phyloP scores from a whole-genome alignment of 1,140 invertebrate genomes.

The Ostrea edulis region DNA sequence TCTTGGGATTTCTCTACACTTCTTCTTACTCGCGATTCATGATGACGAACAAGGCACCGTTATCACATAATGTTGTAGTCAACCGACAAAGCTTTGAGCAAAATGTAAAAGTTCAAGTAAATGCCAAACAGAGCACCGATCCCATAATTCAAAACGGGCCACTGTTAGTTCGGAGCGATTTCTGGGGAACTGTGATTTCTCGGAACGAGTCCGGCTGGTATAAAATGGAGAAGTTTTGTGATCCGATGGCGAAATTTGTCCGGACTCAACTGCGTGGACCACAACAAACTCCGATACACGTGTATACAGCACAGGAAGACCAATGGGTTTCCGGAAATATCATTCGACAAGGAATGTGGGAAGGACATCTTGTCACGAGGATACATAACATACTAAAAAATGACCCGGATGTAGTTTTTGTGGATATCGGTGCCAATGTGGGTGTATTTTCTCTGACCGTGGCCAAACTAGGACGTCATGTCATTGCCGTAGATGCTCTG shows the following conservation, averaged over 20 bases:
- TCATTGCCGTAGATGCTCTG: conserved; percentile 71
- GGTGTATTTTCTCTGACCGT: conserved; percentile 69
- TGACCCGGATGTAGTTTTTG: conserved; percentile 57
- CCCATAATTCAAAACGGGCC: background rate
- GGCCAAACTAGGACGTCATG: conserved; percentile 62
- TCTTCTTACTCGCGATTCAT: background rate
- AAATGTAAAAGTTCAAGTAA: conserved; percentile 7
- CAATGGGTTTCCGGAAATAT: conserved; percentile 52
- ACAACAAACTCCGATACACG: conserved; percentile 52
- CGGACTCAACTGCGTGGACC: conserved; percentile 38
- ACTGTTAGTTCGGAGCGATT: background rate
- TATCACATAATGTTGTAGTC: background rate
- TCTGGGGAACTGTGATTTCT: background rate
- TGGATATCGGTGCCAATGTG: conserved; percentile 74
- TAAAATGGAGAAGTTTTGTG: conserved; percentile 19
- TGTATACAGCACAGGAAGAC: conserved; percentile 51
- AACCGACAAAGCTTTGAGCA: background rate
- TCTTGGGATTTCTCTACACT: background rate
- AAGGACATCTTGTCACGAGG: conserved; percentile 41
- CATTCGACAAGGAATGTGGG: conserved; percentile 51
- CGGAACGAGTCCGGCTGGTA: background rate
- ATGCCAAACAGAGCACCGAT: background rate
- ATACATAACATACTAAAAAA: conserved; percentile 37
- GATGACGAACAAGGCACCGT: background rate
- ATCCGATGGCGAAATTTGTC: conserved; percentile 40